These are phyloP conservation scores for Lycodopsis pacificus DNA, from an alignment of 2,797 vertebrate species.

Conservation along the genomic window DNA sequence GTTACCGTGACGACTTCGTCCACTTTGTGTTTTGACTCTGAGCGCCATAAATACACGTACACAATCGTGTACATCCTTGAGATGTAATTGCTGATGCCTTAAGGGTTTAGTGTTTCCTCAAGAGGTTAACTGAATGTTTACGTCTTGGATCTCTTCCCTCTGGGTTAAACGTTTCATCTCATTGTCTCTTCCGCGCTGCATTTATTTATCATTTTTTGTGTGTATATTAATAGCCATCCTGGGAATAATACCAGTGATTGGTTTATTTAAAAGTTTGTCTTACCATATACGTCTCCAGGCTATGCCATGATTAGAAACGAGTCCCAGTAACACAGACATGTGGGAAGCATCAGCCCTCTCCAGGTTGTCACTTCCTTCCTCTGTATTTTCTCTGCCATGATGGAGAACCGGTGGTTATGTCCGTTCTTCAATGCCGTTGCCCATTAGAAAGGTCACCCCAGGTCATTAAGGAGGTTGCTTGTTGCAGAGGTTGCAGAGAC, in stretches of 20 bases:
- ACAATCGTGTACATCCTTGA: neutral
- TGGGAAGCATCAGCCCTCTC: slow-evolving; percentile 76
- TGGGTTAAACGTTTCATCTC: slow-evolving; percentile 24
- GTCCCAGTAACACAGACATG: slow-evolving; percentile 59
- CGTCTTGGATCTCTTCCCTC: slow-evolving; percentile 15
- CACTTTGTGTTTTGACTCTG: slow-evolving; percentile 6
- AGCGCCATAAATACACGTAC: slow-evolving; percentile 1
- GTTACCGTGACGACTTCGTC: slow-evolving; percentile 11
- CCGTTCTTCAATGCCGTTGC: slow-evolving; percentile 51
- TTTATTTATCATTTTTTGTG: slow-evolving; percentile 33
- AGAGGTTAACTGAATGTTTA: slow-evolving; percentile 22
- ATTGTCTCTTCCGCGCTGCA: slow-evolving; percentile 15
- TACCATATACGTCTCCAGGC: slow-evolving; percentile 49
- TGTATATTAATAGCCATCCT: slow-evolving; percentile 34
- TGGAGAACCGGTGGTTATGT: slow-evolving; percentile 57
- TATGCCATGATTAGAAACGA: slow-evolving; percentile 53
- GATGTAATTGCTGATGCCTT: slow-evolving; percentile 16
- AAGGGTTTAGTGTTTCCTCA: neutral
- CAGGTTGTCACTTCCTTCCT: slow-evolving; percentile 75
- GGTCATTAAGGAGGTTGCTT: slow-evolving; percentile 63
- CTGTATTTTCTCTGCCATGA: slow-evolving; percentile 65
- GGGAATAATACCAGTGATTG: slow-evolving; percentile 56
- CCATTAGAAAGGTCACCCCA: slow-evolving; percentile 77
- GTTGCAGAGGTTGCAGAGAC: no score
- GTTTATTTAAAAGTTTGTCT: slow-evolving; percentile 68